phyloP scores from a whole-genome alignment of 1,140 invertebrate species.

The Orussus abietinus region DNA sequence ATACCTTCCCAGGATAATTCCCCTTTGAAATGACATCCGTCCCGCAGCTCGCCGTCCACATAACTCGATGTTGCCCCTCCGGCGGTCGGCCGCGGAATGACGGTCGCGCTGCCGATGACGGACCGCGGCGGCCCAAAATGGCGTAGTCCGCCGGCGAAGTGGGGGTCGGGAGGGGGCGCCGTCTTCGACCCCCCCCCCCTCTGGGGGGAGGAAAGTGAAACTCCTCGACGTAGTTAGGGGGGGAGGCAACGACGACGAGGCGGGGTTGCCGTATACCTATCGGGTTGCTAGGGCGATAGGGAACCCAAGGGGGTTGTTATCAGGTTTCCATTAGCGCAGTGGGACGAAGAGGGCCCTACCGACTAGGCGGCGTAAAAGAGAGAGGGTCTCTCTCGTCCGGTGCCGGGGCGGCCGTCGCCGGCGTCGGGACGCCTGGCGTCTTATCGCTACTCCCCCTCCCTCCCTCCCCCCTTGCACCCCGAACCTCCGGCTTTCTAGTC shows the following conservation, averaged over 20 bases:
- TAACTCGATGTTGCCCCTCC: too few relatives aligned
- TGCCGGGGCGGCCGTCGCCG: conserved; percentile 24
- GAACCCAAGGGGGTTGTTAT: conserved; percentile 29
- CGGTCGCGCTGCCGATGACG: too few relatives aligned
- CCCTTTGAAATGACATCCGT: too few relatives aligned
- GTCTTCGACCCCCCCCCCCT: too few relatives aligned
- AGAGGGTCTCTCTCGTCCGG: conserved; percentile 5
- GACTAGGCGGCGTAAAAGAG: too few relatives aligned
- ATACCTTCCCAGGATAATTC: too few relatives aligned
- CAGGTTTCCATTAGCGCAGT: conserved; percentile 42
- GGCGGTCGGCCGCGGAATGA: too few relatives aligned
- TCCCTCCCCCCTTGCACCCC: conserved; percentile 13
- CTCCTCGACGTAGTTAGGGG: background rate
- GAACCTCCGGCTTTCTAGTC: conserved; percentile 22
- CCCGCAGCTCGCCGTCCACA: too few relatives aligned
- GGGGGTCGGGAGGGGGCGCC: too few relatives aligned
- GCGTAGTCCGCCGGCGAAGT: too few relatives aligned
- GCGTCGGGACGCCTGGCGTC: conserved; percentile 42
- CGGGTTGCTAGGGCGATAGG: conserved; percentile 10
- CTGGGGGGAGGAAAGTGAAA: background rate
- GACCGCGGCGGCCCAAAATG: too few relatives aligned
- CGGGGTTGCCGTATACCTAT: conserved; percentile 11
- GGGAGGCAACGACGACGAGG: too few relatives aligned
- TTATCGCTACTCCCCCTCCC: conserved; percentile 34
- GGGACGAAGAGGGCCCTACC: conserved; percentile 21